Conservation (phyloP, 2,888 invertebrate genomes). For the Dicycla oo region DNA sequence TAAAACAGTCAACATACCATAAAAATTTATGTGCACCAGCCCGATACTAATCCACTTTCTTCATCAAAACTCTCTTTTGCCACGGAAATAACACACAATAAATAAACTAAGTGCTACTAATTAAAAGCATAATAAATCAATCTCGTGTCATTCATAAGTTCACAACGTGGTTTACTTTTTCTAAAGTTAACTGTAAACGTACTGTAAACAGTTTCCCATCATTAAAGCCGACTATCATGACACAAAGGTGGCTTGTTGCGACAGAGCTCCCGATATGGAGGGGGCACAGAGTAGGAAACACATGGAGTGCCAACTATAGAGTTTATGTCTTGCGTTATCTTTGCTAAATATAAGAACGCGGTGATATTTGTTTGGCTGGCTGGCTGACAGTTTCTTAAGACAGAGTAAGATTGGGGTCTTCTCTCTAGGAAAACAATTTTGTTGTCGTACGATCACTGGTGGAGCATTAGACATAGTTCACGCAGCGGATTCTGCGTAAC, state of each 20-base stretch:
- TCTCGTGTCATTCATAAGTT: slow-evolving; percentile 32
- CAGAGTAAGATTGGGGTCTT: not conserved
- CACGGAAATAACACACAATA: slow-evolving; percentile 22
- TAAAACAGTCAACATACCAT: too few relatives aligned
- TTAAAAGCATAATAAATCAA: slow-evolving; percentile 45
- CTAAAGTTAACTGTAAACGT: slow-evolving; percentile 46
- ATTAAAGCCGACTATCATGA: slow-evolving; percentile 53
- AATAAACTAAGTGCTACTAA: slow-evolving; percentile 20
- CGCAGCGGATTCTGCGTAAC: not conserved
- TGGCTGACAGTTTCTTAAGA: not conserved
- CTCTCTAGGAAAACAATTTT: not conserved
- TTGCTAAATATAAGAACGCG: not conserved
- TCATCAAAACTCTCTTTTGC: not conserved
- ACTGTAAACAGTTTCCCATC: slow-evolving; percentile 58
- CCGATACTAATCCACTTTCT: not conserved
- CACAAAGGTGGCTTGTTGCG: slow-evolving; percentile 59
- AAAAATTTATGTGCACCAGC: not conserved
- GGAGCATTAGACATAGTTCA: not conserved
- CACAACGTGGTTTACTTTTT: slow-evolving; percentile 54
- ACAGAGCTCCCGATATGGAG: slow-evolving; percentile 51
- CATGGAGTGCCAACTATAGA: slow-evolving; percentile 6
- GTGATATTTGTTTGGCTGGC: not conserved
- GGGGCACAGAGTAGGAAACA: slow-evolving; percentile 12
- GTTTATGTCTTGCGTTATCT: not conserved
- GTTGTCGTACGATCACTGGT: not conserved